phyloP scores from a whole-genome alignment of 2,797 vertebrate genomes.

The Cetoscarus ocellatus region DNA sequence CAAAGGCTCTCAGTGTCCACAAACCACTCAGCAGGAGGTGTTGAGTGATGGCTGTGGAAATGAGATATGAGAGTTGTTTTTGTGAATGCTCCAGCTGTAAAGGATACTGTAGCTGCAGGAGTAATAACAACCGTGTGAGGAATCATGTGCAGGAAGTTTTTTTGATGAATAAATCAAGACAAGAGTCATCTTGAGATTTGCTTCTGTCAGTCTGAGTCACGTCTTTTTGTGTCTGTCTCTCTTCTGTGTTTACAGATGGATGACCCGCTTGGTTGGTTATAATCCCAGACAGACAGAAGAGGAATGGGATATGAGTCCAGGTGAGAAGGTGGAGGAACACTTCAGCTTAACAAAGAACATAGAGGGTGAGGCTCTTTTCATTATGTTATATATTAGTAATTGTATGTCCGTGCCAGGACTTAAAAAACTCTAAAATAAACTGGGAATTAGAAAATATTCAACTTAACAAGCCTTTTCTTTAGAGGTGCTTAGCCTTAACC shows the following conservation, averaged over 20 bases:
- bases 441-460: no score
- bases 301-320: conserved; percentile 67
- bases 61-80: conserved; percentile 56
- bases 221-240: conserved; percentile 5
- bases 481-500: no score
- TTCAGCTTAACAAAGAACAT: conserved; percentile 67
- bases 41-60: conserved; percentile 68
- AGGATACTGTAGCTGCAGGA: conserved; percentile 23
- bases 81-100: conserved; percentile 40
- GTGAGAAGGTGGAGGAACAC: conserved; percentile 64
- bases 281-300: conserved; percentile 29
- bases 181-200: neutral
- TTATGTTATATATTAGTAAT: no score
- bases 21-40: conserved; percentile 67
- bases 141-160: neutral
- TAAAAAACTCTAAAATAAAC: no score
- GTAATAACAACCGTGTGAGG: conserved; percentile 1
- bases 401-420: no score
- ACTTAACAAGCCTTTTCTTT: no score
- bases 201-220: conserved; percentile 7
- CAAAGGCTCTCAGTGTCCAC: conserved; percentile 55
- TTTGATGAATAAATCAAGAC: conserved; percentile 10
- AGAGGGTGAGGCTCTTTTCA: conserved; percentile 70
- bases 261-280: conserved; percentile 13
- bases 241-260: neutral